Conservation (phyloP, 1,140 invertebrate genomes). For the Planococcus citri region DNA sequence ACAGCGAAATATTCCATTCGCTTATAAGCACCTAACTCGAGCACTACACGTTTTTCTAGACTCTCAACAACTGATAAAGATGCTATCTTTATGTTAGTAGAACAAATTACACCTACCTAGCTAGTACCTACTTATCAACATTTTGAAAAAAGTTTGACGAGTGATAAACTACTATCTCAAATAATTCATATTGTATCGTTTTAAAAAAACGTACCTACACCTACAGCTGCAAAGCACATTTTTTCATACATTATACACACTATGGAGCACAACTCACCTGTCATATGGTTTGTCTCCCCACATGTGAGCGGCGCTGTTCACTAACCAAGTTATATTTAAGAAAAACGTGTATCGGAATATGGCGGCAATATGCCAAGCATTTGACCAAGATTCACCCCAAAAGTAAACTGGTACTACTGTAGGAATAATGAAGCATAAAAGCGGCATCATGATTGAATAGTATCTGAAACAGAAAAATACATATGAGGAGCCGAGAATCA, state of each 20-base stretch:
- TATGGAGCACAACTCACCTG: conserved; percentile 44
- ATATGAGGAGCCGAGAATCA: too few relatives aligned
- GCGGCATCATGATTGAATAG: conserved; percentile 66
- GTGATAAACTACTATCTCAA: too few relatives aligned
- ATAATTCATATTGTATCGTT: neutral
- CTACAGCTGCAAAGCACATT: neutral
- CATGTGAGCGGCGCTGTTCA: conserved; percentile 88
- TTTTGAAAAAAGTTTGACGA: too few relatives aligned
- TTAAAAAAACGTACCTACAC: neutral
- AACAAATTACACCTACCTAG: too few relatives aligned
- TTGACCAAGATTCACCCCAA: conserved; percentile 69
- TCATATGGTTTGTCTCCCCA: conserved; percentile 88
- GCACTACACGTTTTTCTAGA: too few relatives aligned
- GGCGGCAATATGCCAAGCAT: conserved; percentile 69
- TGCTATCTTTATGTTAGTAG: too few relatives aligned
- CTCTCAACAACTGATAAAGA: too few relatives aligned
- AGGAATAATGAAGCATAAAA: conserved; percentile 76
- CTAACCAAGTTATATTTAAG: conserved; percentile 87
- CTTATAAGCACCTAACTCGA: too few relatives aligned
- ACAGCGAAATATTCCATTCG: too few relatives aligned
- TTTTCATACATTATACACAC: too few relatives aligned
- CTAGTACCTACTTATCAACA: too few relatives aligned
- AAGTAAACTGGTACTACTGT: conserved; percentile 64
- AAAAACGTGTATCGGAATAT: conserved; percentile 75
- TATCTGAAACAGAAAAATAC: conserved; percentile 47